A percentile compares a stretch with the other conserved stretches of the same genome.
Evolutionary conservation across 1,140 invertebrate species (phyloP).

Genomic region (Chionoecetes opilio): DNA sequence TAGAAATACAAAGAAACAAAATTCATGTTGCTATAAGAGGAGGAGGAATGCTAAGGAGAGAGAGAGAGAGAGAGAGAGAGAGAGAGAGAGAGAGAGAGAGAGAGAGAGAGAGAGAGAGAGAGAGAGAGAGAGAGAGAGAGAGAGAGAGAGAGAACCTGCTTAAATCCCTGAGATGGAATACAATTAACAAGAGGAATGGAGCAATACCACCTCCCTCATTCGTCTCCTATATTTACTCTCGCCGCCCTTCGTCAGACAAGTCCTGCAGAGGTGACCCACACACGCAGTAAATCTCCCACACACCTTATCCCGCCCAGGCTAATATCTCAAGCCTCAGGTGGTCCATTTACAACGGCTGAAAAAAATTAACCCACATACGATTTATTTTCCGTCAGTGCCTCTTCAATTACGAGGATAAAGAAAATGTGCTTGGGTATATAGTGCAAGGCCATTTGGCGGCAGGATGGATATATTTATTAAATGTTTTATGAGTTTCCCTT

Average conservation of each 20-base stretch:
- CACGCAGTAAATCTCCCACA: not conserved
- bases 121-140: slow-evolving; percentile 28
- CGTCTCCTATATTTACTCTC: slow-evolving; percentile 1
- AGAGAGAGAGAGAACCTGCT: not conserved
- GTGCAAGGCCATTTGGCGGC: no score
- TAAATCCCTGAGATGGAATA: slow-evolving; percentile 19
- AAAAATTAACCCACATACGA: no score
- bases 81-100: not conserved
- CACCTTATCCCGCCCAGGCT: not conserved
- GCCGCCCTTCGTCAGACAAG: not conserved
- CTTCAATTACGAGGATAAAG: no score
- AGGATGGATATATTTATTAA: no score
- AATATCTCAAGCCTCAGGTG: not conserved
- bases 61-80: not conserved
- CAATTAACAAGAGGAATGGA: slow-evolving; percentile 18
- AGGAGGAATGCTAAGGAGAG: not conserved
- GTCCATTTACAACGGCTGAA: not conserved
- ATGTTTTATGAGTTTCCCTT: no score
- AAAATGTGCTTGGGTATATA: no score
- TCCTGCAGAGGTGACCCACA: not conserved
- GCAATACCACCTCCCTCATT: slow-evolving; percentile 5
- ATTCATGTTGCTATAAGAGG: not conserved
- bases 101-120: not conserved
- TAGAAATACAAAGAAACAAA: not conserved
- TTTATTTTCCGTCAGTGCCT: no score